Evolutionary conservation across 2,113 vertebrate genomes (phyloP).

Genomic region (Solea solea): DNA sequence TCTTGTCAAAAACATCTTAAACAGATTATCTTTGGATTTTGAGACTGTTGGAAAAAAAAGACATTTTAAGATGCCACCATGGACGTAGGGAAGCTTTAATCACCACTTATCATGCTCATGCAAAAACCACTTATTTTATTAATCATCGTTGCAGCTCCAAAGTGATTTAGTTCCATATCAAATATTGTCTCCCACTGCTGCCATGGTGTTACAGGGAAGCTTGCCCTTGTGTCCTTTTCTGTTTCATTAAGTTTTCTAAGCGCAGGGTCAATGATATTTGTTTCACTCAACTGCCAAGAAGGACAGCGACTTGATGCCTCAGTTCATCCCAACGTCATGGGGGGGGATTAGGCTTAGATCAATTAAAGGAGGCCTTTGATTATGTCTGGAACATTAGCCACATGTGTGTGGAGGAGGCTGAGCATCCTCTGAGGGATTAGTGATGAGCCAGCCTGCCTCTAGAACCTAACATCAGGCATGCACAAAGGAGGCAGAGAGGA

Average conservation of each 20-base stretch:
- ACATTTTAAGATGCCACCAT: too few species aligned
- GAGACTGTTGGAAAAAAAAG: too few species aligned
- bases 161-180: not conserved
- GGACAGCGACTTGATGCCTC: slow-evolving; percentile 8
- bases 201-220: not conserved
- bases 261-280: not conserved
- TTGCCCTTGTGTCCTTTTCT: not conserved
- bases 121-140: too few species aligned
- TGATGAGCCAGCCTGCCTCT: slow-evolving; percentile 61
- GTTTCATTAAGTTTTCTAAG: not conserved
- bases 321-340: slow-evolving; percentile 48
- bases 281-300: slow-evolving; percentile 4
- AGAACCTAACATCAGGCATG: slow-evolving; percentile 48
- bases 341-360: slow-evolving; percentile 51
- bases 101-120: too few species aligned
- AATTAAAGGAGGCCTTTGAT: slow-evolving; percentile 74
- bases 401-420: slow-evolving; percentile 49
- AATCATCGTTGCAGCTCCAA: too few species aligned
- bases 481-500: slow-evolving; percentile 55
- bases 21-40: too few species aligned
- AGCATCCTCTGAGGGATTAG: slow-evolving; percentile 66
- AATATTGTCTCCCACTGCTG: not conserved
- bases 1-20: too few species aligned
- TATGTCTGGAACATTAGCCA: slow-evolving; percentile 67
- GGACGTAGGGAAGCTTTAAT: too few species aligned